Base-by-base conservation (phyloP, 1,140 invertebrate species). In the Microvelia longipes region DNA sequence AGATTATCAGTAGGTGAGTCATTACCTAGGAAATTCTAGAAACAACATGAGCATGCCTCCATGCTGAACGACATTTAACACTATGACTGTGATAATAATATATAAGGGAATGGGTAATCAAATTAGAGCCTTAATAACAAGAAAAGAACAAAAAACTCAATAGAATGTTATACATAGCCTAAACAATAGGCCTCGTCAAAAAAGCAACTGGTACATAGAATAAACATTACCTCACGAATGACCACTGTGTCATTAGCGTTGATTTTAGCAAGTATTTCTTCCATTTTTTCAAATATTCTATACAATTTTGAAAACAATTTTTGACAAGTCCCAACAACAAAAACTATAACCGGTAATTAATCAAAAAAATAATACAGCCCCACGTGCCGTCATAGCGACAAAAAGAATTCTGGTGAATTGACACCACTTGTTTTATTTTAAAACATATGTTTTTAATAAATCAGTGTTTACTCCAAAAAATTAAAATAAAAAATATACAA, bases 211-310 rank as follows among this genome's bases (percentile, higher is more conserved):
- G n/a, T 65, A 24, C 14, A 60, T 25, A 30, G 15, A 29, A 30
- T 30, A 35, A 68, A 11, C 14, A 26, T 29, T 69, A 69, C 68
- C 68, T 69, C 68, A 15, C 63, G 2, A 1, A 69, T 30, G 2
- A 26, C 28, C 26, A 26, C 63, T n/a, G 27, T 64, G 28, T 69
- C 68, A 64, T 69, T 69, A 19, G 61, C 28, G n/a, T 62, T 28
- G 62, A 69, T 28, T 69, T 69, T 50, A 0, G n/a, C 1, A 50
- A 74, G 71, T 68, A 74, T 69, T 1, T 67, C 60, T 68, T 73
- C 28, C 68, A 69, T 69, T 19, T 27, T 68, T 69, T 63, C 60
- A 2, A 69, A 60, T 60, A 50, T 11, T 19, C 19, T 11, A 50
- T 50, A 19, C 5, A 50, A 50, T 50, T 50, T 50, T n/a, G n/a